Evolutionary conservation across 2,797 vertebrate genomes (phyloP).

Genomic region (Orestias chungarensis): DNA sequence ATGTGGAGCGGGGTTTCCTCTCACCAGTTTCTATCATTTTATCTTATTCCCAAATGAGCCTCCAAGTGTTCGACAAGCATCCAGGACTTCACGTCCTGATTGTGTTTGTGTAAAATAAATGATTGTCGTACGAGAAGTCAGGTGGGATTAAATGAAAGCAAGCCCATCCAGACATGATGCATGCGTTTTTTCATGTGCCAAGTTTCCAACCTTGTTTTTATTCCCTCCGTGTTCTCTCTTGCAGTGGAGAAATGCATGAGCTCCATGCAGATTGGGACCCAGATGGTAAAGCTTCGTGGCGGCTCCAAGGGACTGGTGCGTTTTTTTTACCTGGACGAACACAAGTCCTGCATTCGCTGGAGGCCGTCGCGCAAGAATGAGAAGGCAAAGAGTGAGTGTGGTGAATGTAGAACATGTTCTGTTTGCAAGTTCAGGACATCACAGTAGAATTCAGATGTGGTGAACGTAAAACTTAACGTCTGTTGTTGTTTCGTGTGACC

Average conservation of each 20-base stretch:
- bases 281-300: conserved; percentile 97
- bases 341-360: conserved; percentile 97
- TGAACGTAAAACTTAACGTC: neutral
- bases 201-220: conserved; percentile 8
- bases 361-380: conserved; percentile 96
- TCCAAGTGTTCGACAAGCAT: conserved; percentile 23
- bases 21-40: conserved; percentile 7
- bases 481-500: neutral
- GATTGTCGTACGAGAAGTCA: conserved; percentile 20
- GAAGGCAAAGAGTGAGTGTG: conserved; percentile 95
- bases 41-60: conserved; percentile 23
- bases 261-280: conserved; percentile 93
- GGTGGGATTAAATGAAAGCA: conserved; percentile 8
- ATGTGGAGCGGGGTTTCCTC: conserved; percentile 12
- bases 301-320: conserved; percentile 92
- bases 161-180: neutral
- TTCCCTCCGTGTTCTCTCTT: conserved; percentile 19
- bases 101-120: conserved; percentile 11
- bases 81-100: conserved; percentile 1
- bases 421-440: neutral
- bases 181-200: conserved; percentile 25
- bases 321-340: conserved; percentile 94
- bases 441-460: neutral
- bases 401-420: neutral
- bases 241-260: conserved; percentile 97